Base-by-base conservation (phyloP, 2,797 vertebrate species). In the Neoniphon sammara region DNA sequence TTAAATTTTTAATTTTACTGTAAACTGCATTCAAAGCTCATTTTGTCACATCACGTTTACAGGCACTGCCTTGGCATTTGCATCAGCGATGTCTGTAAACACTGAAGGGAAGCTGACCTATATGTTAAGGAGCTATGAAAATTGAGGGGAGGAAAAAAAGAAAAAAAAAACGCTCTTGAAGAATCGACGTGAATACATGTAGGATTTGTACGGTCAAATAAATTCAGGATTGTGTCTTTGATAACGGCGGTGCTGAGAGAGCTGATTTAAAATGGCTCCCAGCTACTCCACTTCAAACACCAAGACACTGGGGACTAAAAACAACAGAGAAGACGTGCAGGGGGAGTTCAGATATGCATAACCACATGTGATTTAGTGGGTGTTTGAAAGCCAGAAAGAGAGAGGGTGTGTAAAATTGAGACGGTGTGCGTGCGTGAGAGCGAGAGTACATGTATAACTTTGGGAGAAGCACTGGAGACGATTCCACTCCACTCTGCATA, bases 201-300 rank as follows among this genome's bases (percentile, higher is more conserved):
- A 52, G 50, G 53, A 20, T 57, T 78, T 85, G 67, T 57, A 70
- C 50, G 82, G 81, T 84, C 79, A 82, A 70, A 84, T 83, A 78
- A 66, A 85, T 83, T 75, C 66, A 36, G 54, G 69, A 86, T 78
- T 31, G 70, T 69, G 76, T 77, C 81, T 86, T 83, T 88, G 83
- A 89, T 87, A 85, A 70, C 2, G 11, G 65, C 6, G n/a, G 44
- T 60, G 73, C 56, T 67, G 54, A 60, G 58, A 62, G 73, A 80
- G 56, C 56, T 72, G 71, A 78, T 85, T 85, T 67, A 23, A 83
- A 80, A 82, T 70, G 71, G 61, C 78, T 84, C 80, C 73, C 77
- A 81, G 85, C 82, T 58, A 73, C 68, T 77, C 30, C 1, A 61
- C 85, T 80, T 89, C 85, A 89, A 89, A 88, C n/a, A 70, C 34